phyloP scores from a whole-genome alignment of 2,888 invertebrate species.

The Xanthia icteritia region DNA sequence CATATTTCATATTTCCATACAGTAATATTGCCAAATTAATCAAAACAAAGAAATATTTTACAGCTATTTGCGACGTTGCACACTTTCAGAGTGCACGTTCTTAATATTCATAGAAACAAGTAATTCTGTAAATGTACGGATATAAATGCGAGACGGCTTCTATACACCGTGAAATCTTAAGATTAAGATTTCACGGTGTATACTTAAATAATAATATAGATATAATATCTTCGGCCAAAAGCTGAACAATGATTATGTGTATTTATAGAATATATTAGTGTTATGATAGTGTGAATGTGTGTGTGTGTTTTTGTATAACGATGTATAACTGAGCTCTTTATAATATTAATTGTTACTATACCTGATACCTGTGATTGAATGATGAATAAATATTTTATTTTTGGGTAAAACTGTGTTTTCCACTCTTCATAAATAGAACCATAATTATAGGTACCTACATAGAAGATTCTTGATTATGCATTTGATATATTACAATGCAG shows the following conservation, averaged over 20 bases:
- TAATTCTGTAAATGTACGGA: neutral
- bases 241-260: constrained; percentile 21
- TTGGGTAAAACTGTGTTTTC: constrained; percentile 50
- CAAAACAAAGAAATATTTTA: no score
- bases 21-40: no score
- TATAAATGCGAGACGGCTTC: neutral
- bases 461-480: neutral
- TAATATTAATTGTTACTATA: constrained; percentile 75
- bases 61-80: no score
- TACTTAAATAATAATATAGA: neutral
- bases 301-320: constrained; percentile 67
- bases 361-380: constrained; percentile 73
- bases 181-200: no score
- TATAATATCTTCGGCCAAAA: neutral
- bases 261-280: constrained; percentile 46
- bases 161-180: no score
- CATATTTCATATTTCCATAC: no score
- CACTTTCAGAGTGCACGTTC: no score
- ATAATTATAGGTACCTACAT: neutral
- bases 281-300: constrained; percentile 58
- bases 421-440: neutral
- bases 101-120: neutral
- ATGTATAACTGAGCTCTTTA: constrained; percentile 70
- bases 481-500: neutral
- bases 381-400: constrained; percentile 78